phyloP scores from a whole-genome alignment of 2,113 vertebrate genomes.

The Bos indicus region DNA sequence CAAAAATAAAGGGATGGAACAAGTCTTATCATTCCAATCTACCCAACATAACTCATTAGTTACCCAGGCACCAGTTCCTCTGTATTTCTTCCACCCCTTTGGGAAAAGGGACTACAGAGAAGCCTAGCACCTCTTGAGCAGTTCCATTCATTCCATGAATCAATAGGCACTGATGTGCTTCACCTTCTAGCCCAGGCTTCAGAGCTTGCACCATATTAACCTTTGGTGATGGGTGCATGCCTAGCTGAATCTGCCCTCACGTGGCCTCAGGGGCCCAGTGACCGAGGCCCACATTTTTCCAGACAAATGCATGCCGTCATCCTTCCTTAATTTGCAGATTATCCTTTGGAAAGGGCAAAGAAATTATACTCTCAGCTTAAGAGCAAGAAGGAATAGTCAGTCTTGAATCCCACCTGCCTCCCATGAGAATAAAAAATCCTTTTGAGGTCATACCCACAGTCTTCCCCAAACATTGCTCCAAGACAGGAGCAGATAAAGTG shows the following conservation, averaged over 20 bases:
- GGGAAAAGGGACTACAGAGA: not conserved
- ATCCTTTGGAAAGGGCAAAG: not conserved
- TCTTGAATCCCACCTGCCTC: not conserved
- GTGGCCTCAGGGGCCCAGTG: conserved; percentile 7
- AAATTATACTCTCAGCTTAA: not conserved
- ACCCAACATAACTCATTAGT: not conserved
- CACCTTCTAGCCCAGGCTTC: not conserved
- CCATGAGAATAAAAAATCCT: not conserved
- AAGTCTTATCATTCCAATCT: not conserved
- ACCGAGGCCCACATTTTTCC: conserved; percentile 43
- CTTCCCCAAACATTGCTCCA: not conserved
- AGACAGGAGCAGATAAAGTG: not conserved
- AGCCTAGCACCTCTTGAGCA: not conserved
- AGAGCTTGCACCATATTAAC: accelerated
- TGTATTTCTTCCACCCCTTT: not conserved
- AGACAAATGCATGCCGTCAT: not conserved
- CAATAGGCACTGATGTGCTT: not conserved
- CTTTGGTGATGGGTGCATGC: accelerated
- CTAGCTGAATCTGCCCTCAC: not conserved
- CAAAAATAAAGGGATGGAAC: not conserved
- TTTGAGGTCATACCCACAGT: not conserved
- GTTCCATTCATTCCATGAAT: not conserved
- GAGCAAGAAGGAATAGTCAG: not conserved
- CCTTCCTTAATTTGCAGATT: not conserved
- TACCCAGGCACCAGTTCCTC: not conserved